Evolutionary conservation across 2,888 invertebrate species (phyloP).

Genomic region (Amiota mariae): DNA sequence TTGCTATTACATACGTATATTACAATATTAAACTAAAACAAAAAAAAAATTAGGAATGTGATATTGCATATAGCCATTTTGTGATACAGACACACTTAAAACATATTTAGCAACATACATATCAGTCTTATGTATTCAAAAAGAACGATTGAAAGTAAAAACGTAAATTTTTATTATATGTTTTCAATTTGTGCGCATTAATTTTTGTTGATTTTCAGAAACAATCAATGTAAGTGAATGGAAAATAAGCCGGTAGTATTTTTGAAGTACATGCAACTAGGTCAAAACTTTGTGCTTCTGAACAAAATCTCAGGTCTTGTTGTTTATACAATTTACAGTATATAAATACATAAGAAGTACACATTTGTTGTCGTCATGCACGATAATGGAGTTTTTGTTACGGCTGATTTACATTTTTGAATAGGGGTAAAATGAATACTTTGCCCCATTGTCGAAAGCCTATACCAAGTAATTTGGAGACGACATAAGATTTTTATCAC

Average conservation of each 20-base stretch:
- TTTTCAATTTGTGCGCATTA: too few species aligned
- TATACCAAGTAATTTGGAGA: neutral
- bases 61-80: too few species aligned
- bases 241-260: constrained; percentile 15
- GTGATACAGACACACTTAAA: too few species aligned
- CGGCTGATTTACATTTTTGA: constrained; percentile 55
- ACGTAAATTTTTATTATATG: too few species aligned
- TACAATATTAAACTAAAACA: too few species aligned
- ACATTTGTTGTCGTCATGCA: constrained; percentile 15
- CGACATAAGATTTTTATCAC: neutral
- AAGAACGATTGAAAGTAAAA: too few species aligned
- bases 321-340: constrained; percentile 31
- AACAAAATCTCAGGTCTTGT: neutral
- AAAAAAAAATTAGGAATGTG: too few species aligned
- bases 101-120: too few species aligned
- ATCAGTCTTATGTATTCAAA: too few species aligned
- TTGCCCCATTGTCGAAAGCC: constrained; percentile 29
- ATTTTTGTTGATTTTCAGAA: too few species aligned
- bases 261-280: constrained; percentile 49
- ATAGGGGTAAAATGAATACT: constrained; percentile 26
- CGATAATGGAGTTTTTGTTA: constrained; percentile 43
- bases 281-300: constrained; percentile 47
- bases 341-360: constrained; percentile 46
- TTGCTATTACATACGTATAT: too few species aligned
- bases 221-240: too few species aligned